Base-by-base conservation (phyloP, 2,113 vertebrate species). In the Bos javanicus region DNA sequence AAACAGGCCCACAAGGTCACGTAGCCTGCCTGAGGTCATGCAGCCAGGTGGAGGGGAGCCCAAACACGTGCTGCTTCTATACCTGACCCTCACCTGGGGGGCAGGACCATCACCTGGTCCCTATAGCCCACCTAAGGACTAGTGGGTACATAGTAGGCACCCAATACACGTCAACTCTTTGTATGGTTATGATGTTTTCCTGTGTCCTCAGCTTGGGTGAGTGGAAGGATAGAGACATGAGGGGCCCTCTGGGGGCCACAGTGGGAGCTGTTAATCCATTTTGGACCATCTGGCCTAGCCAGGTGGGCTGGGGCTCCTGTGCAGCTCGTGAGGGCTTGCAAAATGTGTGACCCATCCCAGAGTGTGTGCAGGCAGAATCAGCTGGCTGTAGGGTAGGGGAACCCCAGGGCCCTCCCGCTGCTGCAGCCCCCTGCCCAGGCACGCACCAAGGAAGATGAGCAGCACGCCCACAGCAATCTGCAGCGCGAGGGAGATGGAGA, bases 371-470 rank as follows among this genome's bases (percentile, higher is more conserved):
- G 89, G 48, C 36, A 90, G 86, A 25, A 57, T 14, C 28, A 43
- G 43, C 15, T 19, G 7, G 14, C 17, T 30, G 12, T 23, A 3
- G 88, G 36, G 57, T 2, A 5, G 71, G n/a, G 56, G 36, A 2
- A 50, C 39, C 52, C 39, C 76, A 21, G 7, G 43, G n/a, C 28
- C 86, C n/a, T 43, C 59, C 54, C 76, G 3, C 46, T 3, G 2
- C 26, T 2, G 9, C 46, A 64, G 52, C n/a, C 28, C 19, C 71
- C 14, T 1, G 15, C 36, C 33, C 1, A 16, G 88, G 30, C 74
- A 98, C 99, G 30, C 98, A 99, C 99, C 99, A 5, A 99, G 99
- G 97, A 99, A 99, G 98, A 99, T 99, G 85, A 99, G 99, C 85
- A 99, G 97, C 33, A 99, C 97, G 2, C 99, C 99, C 94, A 99